A percentile compares a stretch with the other conserved stretches of the same genome.
Conservation (phyloP, 2,113 vertebrate species). For the Lophotis ruficrista region DNA sequence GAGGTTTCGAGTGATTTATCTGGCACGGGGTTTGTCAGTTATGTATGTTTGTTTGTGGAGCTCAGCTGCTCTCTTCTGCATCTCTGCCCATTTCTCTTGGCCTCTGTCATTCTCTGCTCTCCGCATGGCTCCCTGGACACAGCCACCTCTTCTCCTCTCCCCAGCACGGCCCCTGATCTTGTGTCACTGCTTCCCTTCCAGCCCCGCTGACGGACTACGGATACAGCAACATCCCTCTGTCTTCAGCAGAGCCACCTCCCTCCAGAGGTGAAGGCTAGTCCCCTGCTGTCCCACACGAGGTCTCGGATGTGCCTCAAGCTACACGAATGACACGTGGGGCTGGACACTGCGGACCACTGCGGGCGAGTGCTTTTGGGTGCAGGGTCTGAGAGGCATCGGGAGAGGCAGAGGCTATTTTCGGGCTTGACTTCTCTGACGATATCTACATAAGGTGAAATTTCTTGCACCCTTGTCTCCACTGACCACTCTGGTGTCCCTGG, state of each 20-base stretch:
- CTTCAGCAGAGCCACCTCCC: background rate
- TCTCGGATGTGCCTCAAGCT: background rate
- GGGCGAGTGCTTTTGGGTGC: too few species aligned
- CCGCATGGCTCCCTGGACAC: background rate
- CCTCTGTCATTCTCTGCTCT: background rate
- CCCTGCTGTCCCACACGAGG: background rate
- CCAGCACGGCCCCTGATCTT: rapidly evolving
- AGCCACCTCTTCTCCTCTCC: background rate
- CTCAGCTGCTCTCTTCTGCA: background rate
- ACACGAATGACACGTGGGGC: rapidly evolving
- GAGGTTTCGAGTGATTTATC: background rate
- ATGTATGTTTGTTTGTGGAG: background rate
- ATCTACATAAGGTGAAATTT: background rate
- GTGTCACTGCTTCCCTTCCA: background rate
- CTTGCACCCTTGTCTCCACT: background rate
- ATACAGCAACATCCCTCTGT: background rate
- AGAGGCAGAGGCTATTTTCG: background rate
- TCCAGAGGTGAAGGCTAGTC: background rate
- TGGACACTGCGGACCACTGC: background rate
- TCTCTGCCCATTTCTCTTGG: background rate
- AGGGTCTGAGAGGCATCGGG: background rate
- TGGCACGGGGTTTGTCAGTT: background rate
- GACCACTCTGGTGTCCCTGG: background rate
- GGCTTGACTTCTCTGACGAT: background rate
- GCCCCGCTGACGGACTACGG: background rate